These are phyloP conservation scores for Motacilla alba DNA, from an alignment of 2,113 vertebrate species.

Conservation along the genomic window DNA sequence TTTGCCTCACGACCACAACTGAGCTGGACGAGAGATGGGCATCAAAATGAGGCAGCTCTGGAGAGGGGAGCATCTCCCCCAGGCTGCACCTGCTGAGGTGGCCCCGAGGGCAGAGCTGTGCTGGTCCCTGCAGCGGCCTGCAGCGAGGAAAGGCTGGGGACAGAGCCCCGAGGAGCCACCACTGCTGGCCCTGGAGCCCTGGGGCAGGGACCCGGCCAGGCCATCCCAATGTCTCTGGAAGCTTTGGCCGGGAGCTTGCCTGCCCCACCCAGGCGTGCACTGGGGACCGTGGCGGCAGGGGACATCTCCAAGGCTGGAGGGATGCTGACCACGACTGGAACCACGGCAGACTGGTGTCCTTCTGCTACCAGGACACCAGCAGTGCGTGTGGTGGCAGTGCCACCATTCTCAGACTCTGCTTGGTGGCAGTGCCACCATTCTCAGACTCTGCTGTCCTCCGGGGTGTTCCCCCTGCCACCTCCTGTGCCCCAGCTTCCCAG, in stretches of 20 bases:
- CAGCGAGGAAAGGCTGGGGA: background rate
- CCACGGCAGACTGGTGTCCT: background rate
- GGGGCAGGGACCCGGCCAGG: background rate
- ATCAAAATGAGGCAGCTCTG: background rate
- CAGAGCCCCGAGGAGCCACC: background rate
- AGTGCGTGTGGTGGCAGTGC: background rate
- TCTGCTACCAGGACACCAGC: fast-evolving
- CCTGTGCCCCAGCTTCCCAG: background rate
- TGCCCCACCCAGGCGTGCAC: fast-evolving
- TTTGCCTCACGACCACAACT: background rate
- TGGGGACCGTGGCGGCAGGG: fast-evolving
- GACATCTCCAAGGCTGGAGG: background rate
- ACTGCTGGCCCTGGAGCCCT: background rate
- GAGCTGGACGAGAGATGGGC: background rate
- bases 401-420: background rate
- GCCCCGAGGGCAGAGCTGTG: background rate
- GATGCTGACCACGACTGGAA: background rate
- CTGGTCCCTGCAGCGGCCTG: background rate
- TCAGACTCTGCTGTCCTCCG: fast-evolving
- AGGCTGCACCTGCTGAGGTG: background rate
- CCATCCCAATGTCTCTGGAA: background rate
- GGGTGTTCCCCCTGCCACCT: fast-evolving
- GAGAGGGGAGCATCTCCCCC: background rate
- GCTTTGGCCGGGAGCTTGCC: background rate
- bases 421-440: background rate